Base-by-base conservation (phyloP, 2,113 vertebrate genomes). In the Gnathonemus longibarbis region DNA sequence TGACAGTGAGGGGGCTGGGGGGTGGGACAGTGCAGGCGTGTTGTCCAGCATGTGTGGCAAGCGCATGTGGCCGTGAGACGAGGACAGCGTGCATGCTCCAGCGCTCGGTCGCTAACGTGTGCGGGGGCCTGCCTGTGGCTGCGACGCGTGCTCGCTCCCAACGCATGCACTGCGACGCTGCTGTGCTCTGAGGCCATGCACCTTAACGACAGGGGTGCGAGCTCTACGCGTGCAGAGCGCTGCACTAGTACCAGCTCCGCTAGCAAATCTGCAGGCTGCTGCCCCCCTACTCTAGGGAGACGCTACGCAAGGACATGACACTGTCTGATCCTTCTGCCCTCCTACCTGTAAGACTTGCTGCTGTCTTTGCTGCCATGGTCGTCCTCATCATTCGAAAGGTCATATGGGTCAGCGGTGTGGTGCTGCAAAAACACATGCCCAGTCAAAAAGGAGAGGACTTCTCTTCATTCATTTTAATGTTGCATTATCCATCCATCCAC, bases 271-370 rank as follows among this genome's bases (percentile, higher is more conserved):
- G 24, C 24, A 48, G 45, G 88, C 89, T 90, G 90, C 74, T 92
- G 90, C 88, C 90, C 13, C 88, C 90, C 90, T 88, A 93, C 91
- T 90, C 90, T 84, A 70, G 62, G 62, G n/a, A 31, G 62, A 70
- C 27, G n/a, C 62, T 70, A 70, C n/a, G 10, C n/a, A 70, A 70
- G 88, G 88, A 89, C 50, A 83, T 21, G 66, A 88, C 74, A 90
- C 84, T 89, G 53, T 39, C 5, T 90, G 85, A 42, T 53, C 87
- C 27, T 48, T 88, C 10, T 11, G 10, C 3, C 4, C 53, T n/a
- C 90, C 83, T 95, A 96, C 96, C 96, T 96, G 94, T 96, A 96
- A 0, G 95, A 96, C 90, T 96, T 96, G 5, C 92, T 94, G 88
- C 93, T 94, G 2, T 96, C 96, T 91, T 96, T 96, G 15, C 92